A percentile compares a stretch with the other conserved stretches of the same genome.
phyloP scores from a whole-genome alignment of 2,888 invertebrate genomes.

The Drosophila robusta region DNA sequence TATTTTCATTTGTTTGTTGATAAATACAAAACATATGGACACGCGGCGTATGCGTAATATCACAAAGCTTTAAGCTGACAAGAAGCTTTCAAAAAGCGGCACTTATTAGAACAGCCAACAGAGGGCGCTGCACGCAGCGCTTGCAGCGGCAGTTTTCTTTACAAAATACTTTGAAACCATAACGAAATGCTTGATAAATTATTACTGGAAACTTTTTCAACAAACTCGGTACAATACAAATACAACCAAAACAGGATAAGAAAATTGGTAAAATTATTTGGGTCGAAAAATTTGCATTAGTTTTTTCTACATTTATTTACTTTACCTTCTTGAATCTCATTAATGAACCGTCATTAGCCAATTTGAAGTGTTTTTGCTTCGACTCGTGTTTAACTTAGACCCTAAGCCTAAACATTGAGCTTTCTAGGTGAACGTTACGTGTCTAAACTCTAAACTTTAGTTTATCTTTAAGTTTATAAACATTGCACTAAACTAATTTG shows the following conservation, averaged over 20 bases:
- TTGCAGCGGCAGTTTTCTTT: constrained; percentile 1
- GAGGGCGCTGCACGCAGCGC: constrained; percentile 38
- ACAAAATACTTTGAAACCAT: constrained; percentile 9
- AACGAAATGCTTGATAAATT: constrained; percentile 15
- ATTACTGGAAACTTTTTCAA: neutral
- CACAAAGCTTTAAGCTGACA: constrained; percentile 36
- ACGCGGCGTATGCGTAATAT: constrained; percentile 28
- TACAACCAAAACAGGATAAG: constrained; percentile 12
- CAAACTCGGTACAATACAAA: constrained; percentile 10
- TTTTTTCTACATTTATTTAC: constrained; percentile 21
- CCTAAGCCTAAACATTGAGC: constrained; percentile 48
- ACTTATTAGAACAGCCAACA: constrained; percentile 33
- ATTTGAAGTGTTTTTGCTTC: constrained; percentile 16
- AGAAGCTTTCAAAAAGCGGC: constrained; percentile 26
- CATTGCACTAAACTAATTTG: constrained; percentile 60
- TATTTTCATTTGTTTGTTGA: constrained; percentile 2
- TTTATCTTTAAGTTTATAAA: constrained; percentile 39
- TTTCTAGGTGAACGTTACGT: constrained; percentile 35
- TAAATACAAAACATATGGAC: constrained; percentile 25
- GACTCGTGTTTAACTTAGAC: constrained; percentile 1
- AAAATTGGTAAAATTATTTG: constrained; percentile 7
- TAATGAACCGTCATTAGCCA: constrained; percentile 29
- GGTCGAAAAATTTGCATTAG: neutral
- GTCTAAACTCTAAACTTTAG: constrained; percentile 31
- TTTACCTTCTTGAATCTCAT: constrained; percentile 44